Percentiles rank a stretch among this genome's conserved stretches.
Conservation (phyloP, 35 echinoderm and acorn worm species). For the Nesometra sesokonis region DNA sequence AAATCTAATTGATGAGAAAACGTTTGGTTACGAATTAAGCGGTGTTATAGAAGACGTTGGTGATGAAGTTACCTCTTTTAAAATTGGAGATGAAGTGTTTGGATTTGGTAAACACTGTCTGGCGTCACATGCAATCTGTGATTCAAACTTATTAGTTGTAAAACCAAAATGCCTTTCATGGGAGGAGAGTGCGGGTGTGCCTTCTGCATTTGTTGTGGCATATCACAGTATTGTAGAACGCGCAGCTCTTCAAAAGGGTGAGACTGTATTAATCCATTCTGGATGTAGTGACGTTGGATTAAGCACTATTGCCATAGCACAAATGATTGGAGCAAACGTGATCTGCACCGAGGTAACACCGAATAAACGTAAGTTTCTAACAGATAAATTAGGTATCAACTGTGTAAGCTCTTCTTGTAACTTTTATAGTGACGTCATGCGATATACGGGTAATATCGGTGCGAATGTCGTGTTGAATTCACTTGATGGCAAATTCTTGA, state of each 20-base stretch:
- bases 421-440: slow-evolving; percentile 35
- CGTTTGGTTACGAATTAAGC: slow-evolving; percentile 30
- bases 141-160: slow-evolving; percentile 17
- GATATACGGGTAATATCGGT: slow-evolving; percentile 22
- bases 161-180: slow-evolving; percentile 32
- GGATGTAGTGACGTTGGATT: slow-evolving; percentile 11
- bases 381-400: slow-evolving; percentile 19
- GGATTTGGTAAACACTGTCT: slow-evolving; percentile 39
- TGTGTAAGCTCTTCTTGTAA: not conserved
- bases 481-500: slow-evolving; percentile 7
- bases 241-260: slow-evolving; percentile 42
- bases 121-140: slow-evolving; percentile 42
- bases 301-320: slow-evolving; percentile 55
- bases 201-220: slow-evolving; percentile 41
- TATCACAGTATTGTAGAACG: slow-evolving; percentile 62
- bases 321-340: slow-evolving; percentile 36
- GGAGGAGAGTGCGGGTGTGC: slow-evolving; percentile 15
- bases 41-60: slow-evolving; percentile 57
- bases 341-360: slow-evolving; percentile 35
- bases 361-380: not conserved
- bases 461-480: slow-evolving; percentile 61
- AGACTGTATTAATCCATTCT: slow-evolving; percentile 55
- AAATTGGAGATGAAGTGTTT: slow-evolving; percentile 47
- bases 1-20: not conserved
- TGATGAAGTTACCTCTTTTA: slow-evolving; percentile 13